Base-by-base conservation (phyloP, 2,797 vertebrate genomes). In the Silurus lanzhouensis region DNA sequence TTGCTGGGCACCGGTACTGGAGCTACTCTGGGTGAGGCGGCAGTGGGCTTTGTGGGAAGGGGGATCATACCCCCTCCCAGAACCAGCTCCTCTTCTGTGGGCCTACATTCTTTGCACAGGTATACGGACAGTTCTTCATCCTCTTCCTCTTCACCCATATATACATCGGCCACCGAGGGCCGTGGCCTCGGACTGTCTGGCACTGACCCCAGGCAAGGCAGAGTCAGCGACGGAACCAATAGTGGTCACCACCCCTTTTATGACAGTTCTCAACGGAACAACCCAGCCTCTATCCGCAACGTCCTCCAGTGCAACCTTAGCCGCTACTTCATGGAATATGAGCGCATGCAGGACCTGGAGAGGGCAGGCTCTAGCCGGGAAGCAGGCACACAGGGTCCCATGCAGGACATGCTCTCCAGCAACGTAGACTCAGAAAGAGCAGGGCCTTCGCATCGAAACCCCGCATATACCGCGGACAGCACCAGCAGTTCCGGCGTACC, bases 241-340 rank as follows among this genome's bases (percentile, higher is more conserved):
- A 92, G 95, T 58, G 94, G 95, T 0, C 94, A 96, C 63, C 95
- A 95, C 83, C 95, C 95, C 0, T 94, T 95, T 82, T 95, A 94
- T 89, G 95, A 96, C 6, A 92, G 94, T 0, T 95, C 94, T 20
- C 97, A 94, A 87, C 83, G 94, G 6, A 91, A 95, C 0, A 96
- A 95, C 92, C 94, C 95, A 0, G 92, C 94, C 1, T 96, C 96
- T 81, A 97, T 98, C 90, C 96, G 98, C 46, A 99, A 99, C 20
- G 98, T 98, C 86, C 94, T 99, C 90, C 98, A 98, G 71, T 99
- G 98, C 93, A 98, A 99, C 93, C 93, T 99, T 91, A 97, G 97
- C 94, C 97, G 97, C 86, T 99, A 99, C 93, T 99, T 99, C 93
- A 94, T 99, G 94, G 98, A 99, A 93, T 97, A 98, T 52, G 98